Evolutionary conservation across 1,140 invertebrate genomes (phyloP).

Genomic region (Drosophila pallidifrons): DNA sequence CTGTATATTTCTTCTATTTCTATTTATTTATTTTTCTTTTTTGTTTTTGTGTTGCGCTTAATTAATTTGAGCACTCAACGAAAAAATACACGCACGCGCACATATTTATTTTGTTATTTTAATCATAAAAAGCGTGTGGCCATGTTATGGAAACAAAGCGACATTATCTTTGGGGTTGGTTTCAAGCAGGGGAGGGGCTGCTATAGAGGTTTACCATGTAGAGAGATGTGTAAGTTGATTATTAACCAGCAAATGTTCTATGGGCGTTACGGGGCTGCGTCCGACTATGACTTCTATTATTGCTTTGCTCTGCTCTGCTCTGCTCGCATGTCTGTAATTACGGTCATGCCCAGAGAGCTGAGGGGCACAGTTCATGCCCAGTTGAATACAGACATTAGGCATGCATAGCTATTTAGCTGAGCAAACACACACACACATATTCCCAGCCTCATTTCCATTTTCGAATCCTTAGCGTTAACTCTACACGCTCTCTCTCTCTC

Average conservation of each 20-base stretch:
- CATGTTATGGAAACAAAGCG: conserved; percentile 63
- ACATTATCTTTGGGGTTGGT: conserved; percentile 53
- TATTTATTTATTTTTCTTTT: conserved; percentile 26
- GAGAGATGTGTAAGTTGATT: conserved; percentile 75
- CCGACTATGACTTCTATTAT: neutral
- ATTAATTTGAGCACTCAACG: conserved; percentile 70
- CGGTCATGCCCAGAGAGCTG: conserved; percentile 49
- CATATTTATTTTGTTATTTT: conserved; percentile 63
- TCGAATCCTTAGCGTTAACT: neutral
- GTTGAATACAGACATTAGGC: conserved; percentile 80
- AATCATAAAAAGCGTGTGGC: conserved; percentile 77
- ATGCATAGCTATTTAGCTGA: conserved; percentile 73
- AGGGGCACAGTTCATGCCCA: conserved; percentile 59
- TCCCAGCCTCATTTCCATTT: conserved; percentile 31
- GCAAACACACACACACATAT: conserved; percentile 36
- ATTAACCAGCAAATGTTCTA: conserved; percentile 57
- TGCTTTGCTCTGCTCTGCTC: neutral
- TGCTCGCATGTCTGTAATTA: conserved; percentile 69
- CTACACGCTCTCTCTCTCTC: too few relatives aligned
- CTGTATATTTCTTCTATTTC: neutral
- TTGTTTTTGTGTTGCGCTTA: conserved; percentile 65
- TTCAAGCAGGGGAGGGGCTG: neutral
- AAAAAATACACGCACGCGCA: conserved; percentile 5
- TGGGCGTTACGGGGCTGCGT: conserved; percentile 14
- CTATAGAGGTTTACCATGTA: conserved; percentile 36